Evolutionary conservation across 2,888 invertebrate species (phyloP), one percentile per base, ranked within the genome.

Genomic region (Stramonita haemastoma): DNA sequence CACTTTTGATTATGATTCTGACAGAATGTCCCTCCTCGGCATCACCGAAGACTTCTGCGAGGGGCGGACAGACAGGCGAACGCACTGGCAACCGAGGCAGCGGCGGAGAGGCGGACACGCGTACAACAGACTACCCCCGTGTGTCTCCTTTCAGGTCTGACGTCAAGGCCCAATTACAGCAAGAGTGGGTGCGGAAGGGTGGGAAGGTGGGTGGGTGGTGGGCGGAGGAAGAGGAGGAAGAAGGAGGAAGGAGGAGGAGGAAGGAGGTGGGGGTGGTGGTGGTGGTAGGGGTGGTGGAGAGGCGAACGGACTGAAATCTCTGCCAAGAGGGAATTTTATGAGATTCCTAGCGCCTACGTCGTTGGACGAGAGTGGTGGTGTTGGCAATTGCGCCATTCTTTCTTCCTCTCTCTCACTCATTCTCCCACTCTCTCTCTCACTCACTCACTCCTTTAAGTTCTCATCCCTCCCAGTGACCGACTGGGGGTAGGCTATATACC

Each of bases 291-390:
- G 77, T 8, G 2, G 32, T 13, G 17, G 79, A 5, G 79, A 79
- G 79, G 79, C 34, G 79, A 79, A 11, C 79, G 79, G 79, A 17
- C 79, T 79, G 34, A 79, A 79, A 32, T 34, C 79, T 79, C 79
- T 34, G 79, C 79, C 34, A 79, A 26, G 29, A 15, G n/a, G 57
- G 57, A 85, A 85, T 56, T 85, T 85, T 85, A 85, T 57, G 85
- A 57, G 84, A 81, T 83, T 87, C 77, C 22, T 77, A 77, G 77
- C 73, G 77, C 73, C 77, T 77, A 87, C 87, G 77, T 56, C 66
- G 56, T 77, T 56, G 57, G 29, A 86, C 57, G 32, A 60, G 60
- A 19, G 34, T 8, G 15, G 46, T 56, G 29, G 29, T 32, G 86
- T 32, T 46, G 87, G 36, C 87, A 77, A 29, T 70, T 46, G 73